A percentile compares a stretch with the other conserved stretches of the same genome.
phyloP scores from a whole-genome alignment of 92 coral and sea anemone species.

The Epizoanthus fatuus region DNA sequence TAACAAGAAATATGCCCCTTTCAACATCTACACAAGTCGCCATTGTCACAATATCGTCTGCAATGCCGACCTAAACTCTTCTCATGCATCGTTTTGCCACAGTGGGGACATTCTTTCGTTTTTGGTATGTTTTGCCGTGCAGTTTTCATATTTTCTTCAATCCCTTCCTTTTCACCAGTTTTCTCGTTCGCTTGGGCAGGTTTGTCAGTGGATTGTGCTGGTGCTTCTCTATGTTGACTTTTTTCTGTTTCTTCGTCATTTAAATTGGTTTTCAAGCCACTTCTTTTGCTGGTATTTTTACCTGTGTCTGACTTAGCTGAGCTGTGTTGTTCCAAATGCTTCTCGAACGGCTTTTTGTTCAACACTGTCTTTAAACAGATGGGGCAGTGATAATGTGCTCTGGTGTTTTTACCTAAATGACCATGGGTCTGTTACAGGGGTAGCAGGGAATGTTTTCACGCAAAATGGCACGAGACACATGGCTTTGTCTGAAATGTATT shows the following conservation, averaged over 20 bases:
- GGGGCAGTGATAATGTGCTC: constrained; percentile 36
- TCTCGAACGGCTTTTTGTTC: constrained; percentile 1
- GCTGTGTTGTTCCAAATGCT: background rate
- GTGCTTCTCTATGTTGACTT: no score
- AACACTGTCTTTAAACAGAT: constrained; percentile 3
- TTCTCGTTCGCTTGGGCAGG: background rate
- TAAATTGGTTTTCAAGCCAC: no score
- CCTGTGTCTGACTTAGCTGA: no score
- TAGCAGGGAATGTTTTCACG: constrained; percentile 18
- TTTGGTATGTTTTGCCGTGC: background rate
- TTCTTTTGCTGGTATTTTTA: no score
- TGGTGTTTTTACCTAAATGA: no score
- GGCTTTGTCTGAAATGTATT: constrained; percentile 44
- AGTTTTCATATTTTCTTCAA: background rate
- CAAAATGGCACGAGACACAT: constrained; percentile 32
- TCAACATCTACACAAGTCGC: constrained; percentile 41
- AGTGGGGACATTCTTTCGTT: constrained; percentile 49
- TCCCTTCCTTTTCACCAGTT: background rate
- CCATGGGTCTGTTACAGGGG: constrained; percentile 33
- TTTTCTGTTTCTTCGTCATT: background rate
- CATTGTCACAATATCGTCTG: background rate
- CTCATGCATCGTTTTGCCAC: constrained; percentile 61
- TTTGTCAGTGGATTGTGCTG: no score
- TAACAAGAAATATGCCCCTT: constrained; percentile 46
- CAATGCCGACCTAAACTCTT: constrained; percentile 57